These are phyloP conservation scores for Athripsodes cinereus DNA, from an alignment of 2,888 invertebrate genomes.

Conservation along the genomic window DNA sequence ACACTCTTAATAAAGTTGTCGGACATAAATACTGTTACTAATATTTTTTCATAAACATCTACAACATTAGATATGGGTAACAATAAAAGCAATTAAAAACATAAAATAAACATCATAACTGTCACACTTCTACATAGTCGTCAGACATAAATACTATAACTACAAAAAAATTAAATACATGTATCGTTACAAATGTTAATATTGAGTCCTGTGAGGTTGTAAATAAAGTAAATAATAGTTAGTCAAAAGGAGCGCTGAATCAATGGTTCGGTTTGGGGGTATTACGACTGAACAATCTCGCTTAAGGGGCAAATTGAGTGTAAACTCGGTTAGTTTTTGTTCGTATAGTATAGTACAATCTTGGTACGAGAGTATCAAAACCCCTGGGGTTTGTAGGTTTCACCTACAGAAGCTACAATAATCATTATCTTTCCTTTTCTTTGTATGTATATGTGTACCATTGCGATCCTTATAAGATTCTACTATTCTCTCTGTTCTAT, in stretches of 20 bases:
- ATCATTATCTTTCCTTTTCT: neutral
- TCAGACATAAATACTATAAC: neutral
- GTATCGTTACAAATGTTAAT: neutral
- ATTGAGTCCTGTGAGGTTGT: neutral
- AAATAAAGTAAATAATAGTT: neutral
- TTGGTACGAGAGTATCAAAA: neutral
- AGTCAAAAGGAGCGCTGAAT: neutral
- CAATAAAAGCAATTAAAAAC: too few relatives aligned
- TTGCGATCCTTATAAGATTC: too few relatives aligned
- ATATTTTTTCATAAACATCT: too few relatives aligned
- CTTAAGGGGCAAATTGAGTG: conserved; percentile 2
- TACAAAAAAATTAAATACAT: neutral
- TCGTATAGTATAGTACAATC: neutral
- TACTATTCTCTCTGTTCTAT: too few relatives aligned
- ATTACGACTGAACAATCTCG: conserved; percentile 2
- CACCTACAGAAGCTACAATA: neutral
- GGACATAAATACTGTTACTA: too few relatives aligned
- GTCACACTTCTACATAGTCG: neutral
- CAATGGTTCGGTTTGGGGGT: neutral
- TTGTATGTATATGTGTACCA: too few relatives aligned
- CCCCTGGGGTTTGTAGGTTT: neutral
- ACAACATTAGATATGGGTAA: too few relatives aligned
- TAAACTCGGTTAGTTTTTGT: conserved; percentile 2
- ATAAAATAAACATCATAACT: too few relatives aligned
- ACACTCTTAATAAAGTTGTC: too few relatives aligned